Evolutionary conservation across 2,797 vertebrate species (phyloP), one percentile per base, ranked within the genome.

Genomic region (Pseudomugil gertrudae): DNA sequence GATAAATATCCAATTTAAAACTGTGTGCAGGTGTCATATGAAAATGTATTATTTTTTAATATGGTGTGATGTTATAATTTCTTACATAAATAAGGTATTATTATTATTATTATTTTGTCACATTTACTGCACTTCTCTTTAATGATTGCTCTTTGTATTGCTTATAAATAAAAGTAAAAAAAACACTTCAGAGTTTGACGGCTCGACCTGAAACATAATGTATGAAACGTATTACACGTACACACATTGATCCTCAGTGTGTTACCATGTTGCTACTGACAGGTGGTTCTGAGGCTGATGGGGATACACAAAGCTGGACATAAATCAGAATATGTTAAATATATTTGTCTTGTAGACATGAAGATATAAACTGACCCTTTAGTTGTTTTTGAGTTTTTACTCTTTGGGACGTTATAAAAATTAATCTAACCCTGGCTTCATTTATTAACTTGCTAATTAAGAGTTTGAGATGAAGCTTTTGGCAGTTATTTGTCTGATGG

Each of bases 151-250:
- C 19, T 78, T 75, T 84, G 63, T 76, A 66, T 69, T 52, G 40
- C 59, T 64, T 76, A 63, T 67, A 59, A 83, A 83, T 84, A 75
- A 84, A 86, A 2, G 24, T n/a, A 47, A 66, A 43, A 43, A 19
- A 17, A 43, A 43, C 10, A 53, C 10, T 5, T 67, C 60, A 64
- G 56, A 52, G 23, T 47, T 3, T 32, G 8, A 63, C 5, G 60
- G 36, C 19, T 72, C 3, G 5, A 30, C 2, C 21, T 9, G n/a
- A 15, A 32, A 27, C 8, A 1, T 21, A 17, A 3, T 9, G n/a
- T n/a, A n/a, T n/a, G n/a, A n/a, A n/a, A n/a, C n/a, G n/a, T n/a
- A n/a, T n/a, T n/a, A n/a, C n/a, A n/a, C n/a, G n/a, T n/a, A n/a
- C n/a, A n/a, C n/a, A n/a, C n/a, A n/a, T n/a, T n/a, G n/a, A n/a